Evolutionary conservation across 2,113 vertebrate genomes (phyloP).

Genomic region (Xiphophorus maculatus): DNA sequence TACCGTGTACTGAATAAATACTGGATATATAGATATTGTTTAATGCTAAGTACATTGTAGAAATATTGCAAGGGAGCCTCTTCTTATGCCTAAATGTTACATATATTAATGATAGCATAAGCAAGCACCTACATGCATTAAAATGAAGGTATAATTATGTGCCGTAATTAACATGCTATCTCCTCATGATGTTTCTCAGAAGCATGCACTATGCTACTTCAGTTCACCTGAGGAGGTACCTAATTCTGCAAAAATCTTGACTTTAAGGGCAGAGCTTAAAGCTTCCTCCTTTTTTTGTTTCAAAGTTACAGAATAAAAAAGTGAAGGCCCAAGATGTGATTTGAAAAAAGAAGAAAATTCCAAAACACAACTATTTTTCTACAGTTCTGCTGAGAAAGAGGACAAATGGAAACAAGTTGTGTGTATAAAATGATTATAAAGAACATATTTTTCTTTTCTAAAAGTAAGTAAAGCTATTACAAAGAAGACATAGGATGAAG

Average conservation of each 20-base stretch:
- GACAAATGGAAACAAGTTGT: no score
- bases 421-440: no score
- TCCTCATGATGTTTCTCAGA: constrained; percentile 57
- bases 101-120: constrained; percentile 43
- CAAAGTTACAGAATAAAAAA: constrained; percentile 44
- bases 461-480: neutral
- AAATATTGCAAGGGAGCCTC: constrained; percentile 72
- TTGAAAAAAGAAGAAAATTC: constrained; percentile 32
- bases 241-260: constrained; percentile 66
- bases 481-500: neutral
- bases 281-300: constrained; percentile 34
- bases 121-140: constrained; percentile 71
- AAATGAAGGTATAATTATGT: constrained; percentile 55
- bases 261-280: constrained; percentile 38
- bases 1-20: constrained; percentile 50
- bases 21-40: constrained; percentile 55
- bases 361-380: no score
- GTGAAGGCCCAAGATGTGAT: constrained; percentile 48
- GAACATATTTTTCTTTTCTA: no score
- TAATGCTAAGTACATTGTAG: constrained; percentile 60
- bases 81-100: constrained; percentile 38
- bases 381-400: no score
- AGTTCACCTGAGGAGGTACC: constrained; percentile 80
- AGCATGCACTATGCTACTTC: constrained; percentile 71
- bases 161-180: constrained; percentile 72